These are phyloP conservation scores for Lithobates pipiens DNA, from an alignment of 2,797 vertebrate genomes.

Conservation along the genomic window DNA sequence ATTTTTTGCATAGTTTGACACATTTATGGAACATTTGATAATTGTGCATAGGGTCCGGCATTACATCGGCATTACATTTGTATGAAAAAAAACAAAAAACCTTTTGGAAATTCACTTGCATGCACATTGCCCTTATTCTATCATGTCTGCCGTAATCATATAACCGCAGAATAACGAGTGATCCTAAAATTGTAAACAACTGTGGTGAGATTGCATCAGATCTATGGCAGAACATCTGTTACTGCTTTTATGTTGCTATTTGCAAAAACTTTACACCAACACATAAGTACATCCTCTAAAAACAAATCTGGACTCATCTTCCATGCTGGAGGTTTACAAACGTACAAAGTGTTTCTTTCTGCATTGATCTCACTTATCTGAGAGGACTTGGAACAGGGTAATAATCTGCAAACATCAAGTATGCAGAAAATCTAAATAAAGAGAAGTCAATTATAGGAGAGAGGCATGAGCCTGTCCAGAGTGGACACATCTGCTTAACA, in stretches of 20 bases:
- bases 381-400: conserved; percentile 5
- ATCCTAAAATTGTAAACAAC: conserved; percentile 29
- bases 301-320: conserved; percentile 2
- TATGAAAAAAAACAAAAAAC: no score
- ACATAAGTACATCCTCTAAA: conserved; percentile 14
- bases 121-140: background rate
- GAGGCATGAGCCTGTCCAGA: conserved; percentile 17
- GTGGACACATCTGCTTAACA: conserved; percentile 26
- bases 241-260: conserved; percentile 40
- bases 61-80: no score
- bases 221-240: conserved; percentile 37
- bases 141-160: conserved; percentile 16
- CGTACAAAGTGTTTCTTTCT: conserved; percentile 5
- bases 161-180: conserved; percentile 1
- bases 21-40: no score
- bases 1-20: no score
- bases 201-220: conserved; percentile 23
- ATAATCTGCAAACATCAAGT: conserved; percentile 1
- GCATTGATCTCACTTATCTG: conserved; percentile 7
- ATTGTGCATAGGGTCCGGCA: no score
- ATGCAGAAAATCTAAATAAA: conserved; percentile 6
- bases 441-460: background rate
- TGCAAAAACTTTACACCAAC: conserved; percentile 5
- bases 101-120: background rate
- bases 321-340: background rate